Conservation (phyloP, 2,888 invertebrate species). For the Gymnosoma rotundatum region DNA sequence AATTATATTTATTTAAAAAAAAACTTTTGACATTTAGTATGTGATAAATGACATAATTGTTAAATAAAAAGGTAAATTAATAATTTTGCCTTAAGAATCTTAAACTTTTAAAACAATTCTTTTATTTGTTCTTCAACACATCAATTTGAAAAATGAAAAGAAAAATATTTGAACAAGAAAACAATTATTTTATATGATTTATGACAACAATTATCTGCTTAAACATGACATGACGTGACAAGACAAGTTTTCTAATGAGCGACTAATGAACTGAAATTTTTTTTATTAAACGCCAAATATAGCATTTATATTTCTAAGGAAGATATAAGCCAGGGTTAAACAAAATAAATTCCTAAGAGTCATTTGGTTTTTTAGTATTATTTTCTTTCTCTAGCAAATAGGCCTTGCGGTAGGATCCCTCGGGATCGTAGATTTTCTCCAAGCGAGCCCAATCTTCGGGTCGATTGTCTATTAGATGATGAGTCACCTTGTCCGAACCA, state of each 20-base stretch:
- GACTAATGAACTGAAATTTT: neutral
- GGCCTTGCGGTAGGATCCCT: slow-evolving; percentile 85
- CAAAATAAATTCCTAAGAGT: slow-evolving; percentile 19
- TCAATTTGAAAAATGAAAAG: too few relatives aligned
- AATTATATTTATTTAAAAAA: neutral
- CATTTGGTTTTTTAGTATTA: neutral
- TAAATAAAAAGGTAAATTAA: neutral
- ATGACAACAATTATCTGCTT: neutral
- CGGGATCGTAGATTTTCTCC: slow-evolving; percentile 85
- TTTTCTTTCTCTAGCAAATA: slow-evolving; percentile 83
- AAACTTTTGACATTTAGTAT: neutral
- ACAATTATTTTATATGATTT: neutral
- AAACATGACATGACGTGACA: slow-evolving; percentile 2
- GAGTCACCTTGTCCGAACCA: slow-evolving; percentile 86
- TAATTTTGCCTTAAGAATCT: neutral
- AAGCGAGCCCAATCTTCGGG: slow-evolving; percentile 84
- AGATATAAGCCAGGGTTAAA: neutral
- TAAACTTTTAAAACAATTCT: neutral
- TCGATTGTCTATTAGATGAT: slow-evolving; percentile 82
- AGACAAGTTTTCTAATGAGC: neutral
- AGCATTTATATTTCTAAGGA: neutral
- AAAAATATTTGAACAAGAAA: too few relatives aligned
- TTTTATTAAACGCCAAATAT: neutral
- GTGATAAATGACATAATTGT: neutral
- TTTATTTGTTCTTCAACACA: neutral